These are phyloP conservation scores for Hydrotaea cyrtoneurina DNA, from an alignment of 2,888 invertebrate genomes.

Conservation along the genomic window DNA sequence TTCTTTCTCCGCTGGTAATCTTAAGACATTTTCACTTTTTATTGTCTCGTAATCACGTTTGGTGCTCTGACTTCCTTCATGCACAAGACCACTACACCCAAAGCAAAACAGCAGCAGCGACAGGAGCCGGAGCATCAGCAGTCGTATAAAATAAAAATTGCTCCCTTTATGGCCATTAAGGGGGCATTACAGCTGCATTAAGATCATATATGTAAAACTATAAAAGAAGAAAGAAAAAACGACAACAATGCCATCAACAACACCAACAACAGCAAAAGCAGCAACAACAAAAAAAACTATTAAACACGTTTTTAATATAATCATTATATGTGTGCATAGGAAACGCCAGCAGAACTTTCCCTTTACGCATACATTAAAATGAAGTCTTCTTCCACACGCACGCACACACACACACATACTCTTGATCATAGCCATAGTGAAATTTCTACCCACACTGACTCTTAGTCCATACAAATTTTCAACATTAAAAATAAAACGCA, in stretches of 20 bases:
- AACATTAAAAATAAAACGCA: neutral
- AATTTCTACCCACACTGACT: neutral
- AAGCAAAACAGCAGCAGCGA: no score
- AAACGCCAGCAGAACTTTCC: neutral
- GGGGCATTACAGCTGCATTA: neutral
- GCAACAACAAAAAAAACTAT: conserved; percentile 19
- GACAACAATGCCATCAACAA: neutral
- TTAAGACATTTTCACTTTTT: conserved; percentile 1
- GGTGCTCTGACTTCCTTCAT: neutral
- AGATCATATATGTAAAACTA: conserved; percentile 22
- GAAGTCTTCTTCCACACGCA: neutral
- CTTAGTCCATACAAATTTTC: no score
- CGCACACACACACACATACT: no score
- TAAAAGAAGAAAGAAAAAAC: neutral
- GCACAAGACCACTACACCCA: neutral
- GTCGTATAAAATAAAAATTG: neutral
- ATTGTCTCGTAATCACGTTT: conserved; percentile 7
- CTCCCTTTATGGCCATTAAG: conserved; percentile 43
- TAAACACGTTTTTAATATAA: conserved; percentile 45
- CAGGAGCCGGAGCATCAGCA: neutral
- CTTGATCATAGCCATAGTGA: no score
- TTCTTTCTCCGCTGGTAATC: no score
- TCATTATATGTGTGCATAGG: conserved; percentile 3
- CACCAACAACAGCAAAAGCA: no score
- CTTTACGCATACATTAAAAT: conserved; percentile 1